Conservation (phyloP, 2,797 vertebrate genomes). For the Aselliscus stoliczkanus region DNA sequence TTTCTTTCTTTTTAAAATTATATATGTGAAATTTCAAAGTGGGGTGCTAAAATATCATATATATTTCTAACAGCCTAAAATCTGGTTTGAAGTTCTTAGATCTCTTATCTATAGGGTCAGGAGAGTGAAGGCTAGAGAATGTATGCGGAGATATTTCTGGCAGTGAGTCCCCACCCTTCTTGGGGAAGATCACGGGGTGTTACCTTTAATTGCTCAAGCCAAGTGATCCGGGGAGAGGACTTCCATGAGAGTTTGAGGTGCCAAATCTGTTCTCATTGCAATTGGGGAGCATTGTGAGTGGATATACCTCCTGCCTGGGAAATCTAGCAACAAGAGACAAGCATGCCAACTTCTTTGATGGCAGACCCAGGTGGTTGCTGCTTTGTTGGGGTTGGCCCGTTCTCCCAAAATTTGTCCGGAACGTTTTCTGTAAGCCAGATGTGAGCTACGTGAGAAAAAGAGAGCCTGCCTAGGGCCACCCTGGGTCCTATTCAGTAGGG, state of each 20-base stretch:
- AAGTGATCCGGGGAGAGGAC: background rate
- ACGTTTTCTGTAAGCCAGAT: background rate
- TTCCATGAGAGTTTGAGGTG: background rate
- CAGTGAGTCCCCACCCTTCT: background rate
- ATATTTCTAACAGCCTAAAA: background rate
- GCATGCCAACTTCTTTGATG: background rate
- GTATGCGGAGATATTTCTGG: background rate
- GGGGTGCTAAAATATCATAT: background rate
- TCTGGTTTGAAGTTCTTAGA: slow-evolving; percentile 23
- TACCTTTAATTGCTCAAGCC: background rate
- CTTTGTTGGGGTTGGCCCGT: background rate
- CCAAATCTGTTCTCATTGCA: background rate
- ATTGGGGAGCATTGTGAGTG: background rate
- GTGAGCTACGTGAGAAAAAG: background rate
- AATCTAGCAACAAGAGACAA: background rate
- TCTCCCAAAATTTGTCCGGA: background rate
- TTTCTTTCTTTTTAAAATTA: background rate
- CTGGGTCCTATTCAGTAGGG: background rate
- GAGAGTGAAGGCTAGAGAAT: background rate
- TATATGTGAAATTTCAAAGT: background rate
- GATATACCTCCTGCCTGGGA: background rate
- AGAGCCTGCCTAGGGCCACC: background rate
- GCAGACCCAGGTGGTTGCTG: background rate
- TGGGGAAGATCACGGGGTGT: background rate
- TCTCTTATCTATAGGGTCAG: background rate